Evolutionary conservation across 2,113 vertebrate species (phyloP).

Genomic region (Geothlypis trichas): DNA sequence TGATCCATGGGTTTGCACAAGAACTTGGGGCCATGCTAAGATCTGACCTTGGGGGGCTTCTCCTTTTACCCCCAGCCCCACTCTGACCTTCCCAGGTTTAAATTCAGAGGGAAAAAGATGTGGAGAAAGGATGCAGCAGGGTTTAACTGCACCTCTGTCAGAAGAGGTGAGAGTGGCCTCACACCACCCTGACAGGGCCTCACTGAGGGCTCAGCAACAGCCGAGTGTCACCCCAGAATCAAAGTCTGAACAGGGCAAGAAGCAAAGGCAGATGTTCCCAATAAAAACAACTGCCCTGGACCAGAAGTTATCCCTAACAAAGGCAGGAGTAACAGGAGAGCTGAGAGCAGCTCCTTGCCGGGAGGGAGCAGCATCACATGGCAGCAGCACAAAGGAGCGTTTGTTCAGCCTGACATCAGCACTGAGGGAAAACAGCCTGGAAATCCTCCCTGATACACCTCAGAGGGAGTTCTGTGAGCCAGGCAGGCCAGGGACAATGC

Average conservation of each 20-base stretch:
- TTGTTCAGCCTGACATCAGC: neutral
- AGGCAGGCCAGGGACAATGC: neutral
- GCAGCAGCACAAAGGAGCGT: neutral
- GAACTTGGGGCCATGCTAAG: accelerated
- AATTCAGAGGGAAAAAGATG: neutral
- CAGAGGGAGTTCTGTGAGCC: neutral
- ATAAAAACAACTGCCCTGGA: neutral
- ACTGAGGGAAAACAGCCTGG: neutral
- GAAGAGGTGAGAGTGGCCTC: accelerated
- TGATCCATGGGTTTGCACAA: accelerated
- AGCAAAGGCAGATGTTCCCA: neutral
- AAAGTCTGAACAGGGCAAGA: neutral
- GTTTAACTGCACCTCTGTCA: neutral
- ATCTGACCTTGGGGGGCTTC: accelerated
- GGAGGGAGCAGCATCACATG: neutral
- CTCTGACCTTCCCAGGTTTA: neutral
- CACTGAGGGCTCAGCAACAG: neutral
- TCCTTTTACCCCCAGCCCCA: neutral
- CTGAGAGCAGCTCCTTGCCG: neutral
- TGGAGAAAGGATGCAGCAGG: neutral
- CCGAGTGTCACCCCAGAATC: neutral
- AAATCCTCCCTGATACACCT: neutral
- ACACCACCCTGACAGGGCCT: accelerated
- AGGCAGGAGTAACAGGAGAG: neutral
- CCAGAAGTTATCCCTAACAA: neutral